These are phyloP conservation scores for Meloidogyne floridensis DNA, from an alignment of 1,140 invertebrate genomes.

Conservation along the genomic window DNA sequence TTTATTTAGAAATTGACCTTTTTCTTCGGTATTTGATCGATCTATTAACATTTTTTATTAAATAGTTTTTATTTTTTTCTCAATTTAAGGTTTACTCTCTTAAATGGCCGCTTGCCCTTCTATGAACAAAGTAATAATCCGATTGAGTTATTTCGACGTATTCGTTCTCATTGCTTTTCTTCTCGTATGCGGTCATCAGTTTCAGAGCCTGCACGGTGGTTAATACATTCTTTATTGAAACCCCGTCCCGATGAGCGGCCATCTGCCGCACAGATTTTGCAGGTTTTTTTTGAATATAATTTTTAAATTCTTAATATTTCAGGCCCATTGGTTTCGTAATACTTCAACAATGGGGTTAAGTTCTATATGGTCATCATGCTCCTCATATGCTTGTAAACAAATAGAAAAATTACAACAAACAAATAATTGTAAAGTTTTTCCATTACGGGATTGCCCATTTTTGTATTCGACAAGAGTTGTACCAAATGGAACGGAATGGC, in stretches of 20 bases:
- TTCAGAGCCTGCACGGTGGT: slow-evolving; percentile 29
- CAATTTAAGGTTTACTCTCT: slow-evolving; percentile 68
- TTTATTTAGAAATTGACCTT: no score
- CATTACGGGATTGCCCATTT: not conserved
- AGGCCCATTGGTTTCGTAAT: slow-evolving; percentile 1
- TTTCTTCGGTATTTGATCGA: no score
- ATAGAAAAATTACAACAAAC: not conserved
- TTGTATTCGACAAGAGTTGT: not conserved
- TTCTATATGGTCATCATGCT: not conserved
- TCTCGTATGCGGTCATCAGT: slow-evolving; percentile 23
- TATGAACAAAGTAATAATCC: slow-evolving; percentile 38
- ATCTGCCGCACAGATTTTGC: slow-evolving; percentile 28
- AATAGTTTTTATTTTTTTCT: not conserved
- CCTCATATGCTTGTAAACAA: not conserved
- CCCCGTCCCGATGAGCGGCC: slow-evolving; percentile 29
- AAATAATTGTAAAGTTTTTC: not conserved
- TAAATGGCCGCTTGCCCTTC: slow-evolving; percentile 73
- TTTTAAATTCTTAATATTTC: not conserved
- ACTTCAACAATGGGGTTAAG: not conserved
- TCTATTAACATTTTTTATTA: not conserved
- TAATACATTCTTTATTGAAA: slow-evolving; percentile 28
- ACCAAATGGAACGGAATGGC: not conserved
- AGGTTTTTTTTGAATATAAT: not conserved
- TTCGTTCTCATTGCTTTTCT: slow-evolving; percentile 32
- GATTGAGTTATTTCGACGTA: slow-evolving; percentile 35